Conservation (phyloP, 1,140 invertebrate genomes). For the Pristionchus pacificus region DNA sequence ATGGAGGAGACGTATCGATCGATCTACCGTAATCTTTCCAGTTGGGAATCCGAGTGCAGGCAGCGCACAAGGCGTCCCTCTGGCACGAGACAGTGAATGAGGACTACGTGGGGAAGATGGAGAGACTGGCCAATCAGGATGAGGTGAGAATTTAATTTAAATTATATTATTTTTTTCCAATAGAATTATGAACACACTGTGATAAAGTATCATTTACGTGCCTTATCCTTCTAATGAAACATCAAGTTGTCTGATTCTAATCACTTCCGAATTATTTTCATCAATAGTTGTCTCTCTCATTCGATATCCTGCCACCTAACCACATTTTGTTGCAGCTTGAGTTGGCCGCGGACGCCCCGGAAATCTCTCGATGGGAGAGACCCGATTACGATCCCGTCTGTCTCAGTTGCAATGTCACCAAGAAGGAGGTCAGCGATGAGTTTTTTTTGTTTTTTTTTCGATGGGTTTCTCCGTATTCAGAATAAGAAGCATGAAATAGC, state of each 20-base stretch:
- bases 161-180: neutral
- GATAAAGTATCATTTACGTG: too few relatives aligned
- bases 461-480: constrained; percentile 5
- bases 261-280: too few relatives aligned
- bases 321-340: constrained; percentile 28
- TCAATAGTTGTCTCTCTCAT: too few relatives aligned
- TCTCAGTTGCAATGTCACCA: constrained; percentile 42
- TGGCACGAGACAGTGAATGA: constrained; percentile 40
- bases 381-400: constrained; percentile 42
- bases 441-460: neutral
- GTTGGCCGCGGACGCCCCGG: constrained; percentile 19
- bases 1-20: neutral
- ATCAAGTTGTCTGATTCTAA: too few relatives aligned
- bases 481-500: too few relatives aligned
- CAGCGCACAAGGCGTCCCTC: constrained; percentile 24
- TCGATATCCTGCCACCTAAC: too few relatives aligned
- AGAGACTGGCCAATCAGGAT: constrained; percentile 28
- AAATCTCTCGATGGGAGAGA: constrained; percentile 22
- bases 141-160: constrained; percentile 7
- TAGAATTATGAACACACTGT: too few relatives aligned
- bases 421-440: constrained; percentile 22
- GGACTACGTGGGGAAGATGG: constrained; percentile 38
- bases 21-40: constrained; percentile 17
- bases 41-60: constrained; percentile 22
- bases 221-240: too few relatives aligned